phyloP scores from a whole-genome alignment of 2,113 vertebrate species.

The Chloroceryle aenea region DNA sequence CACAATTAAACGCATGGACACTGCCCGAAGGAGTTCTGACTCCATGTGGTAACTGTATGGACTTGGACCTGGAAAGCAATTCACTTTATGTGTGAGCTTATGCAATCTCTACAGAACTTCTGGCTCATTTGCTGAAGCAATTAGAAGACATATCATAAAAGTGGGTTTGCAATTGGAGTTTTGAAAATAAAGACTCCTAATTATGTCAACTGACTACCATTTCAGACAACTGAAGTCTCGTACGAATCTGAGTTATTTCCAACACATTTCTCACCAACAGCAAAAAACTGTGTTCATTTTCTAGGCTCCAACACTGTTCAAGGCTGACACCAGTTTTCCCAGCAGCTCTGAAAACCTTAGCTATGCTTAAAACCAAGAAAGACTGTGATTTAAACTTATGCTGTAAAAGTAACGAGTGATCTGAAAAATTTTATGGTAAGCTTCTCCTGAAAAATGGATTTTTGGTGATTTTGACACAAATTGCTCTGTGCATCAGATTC shows the following conservation, averaged over 20 bases:
- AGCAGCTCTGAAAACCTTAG: not conserved
- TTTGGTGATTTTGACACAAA: not conserved
- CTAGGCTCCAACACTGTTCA: not conserved
- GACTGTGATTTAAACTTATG: not conserved
- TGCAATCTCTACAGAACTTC: not conserved
- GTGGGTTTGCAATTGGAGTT: not conserved
- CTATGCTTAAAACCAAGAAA: not conserved
- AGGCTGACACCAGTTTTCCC: not conserved
- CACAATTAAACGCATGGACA: slow-evolving; percentile 17
- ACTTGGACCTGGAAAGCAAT: not conserved
- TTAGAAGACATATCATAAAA: not conserved
- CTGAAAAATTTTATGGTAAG: not conserved
- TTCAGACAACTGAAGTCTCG: not conserved
- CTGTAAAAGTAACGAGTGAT: not conserved
- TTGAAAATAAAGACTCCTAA: not conserved
- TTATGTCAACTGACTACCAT: not conserved
- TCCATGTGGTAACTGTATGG: not conserved
- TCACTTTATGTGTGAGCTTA: not conserved
- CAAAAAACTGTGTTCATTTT: not conserved
- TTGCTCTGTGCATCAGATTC: not conserved
- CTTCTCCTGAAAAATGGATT: not conserved
- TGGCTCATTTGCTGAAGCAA: not conserved
- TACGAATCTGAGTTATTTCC: not conserved
- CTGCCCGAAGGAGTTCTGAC: not conserved
- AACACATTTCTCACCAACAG: not conserved